Base-by-base conservation (phyloP, 92 coral and sea anemone genomes). In the Umimayanthus chanpuru region DNA sequence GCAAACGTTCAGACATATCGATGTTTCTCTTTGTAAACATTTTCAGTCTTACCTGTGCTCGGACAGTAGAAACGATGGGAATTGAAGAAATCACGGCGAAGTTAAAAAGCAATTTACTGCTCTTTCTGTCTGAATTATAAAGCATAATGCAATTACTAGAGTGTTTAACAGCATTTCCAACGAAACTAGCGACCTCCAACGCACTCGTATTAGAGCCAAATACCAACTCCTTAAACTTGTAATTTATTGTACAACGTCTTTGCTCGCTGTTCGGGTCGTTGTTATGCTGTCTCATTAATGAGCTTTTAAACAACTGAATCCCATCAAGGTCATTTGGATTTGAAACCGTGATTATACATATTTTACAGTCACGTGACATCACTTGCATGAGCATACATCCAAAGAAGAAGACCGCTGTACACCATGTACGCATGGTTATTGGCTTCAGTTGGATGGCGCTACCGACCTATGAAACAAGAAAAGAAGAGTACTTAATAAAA, bases 261-360 rank as follows among this genome's bases (percentile, higher is more conserved):
- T 65, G 75, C 0, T 68, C 70, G 61, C 4, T 29, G 25, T 68
- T 83, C 16, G 23, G 9, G 25, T 7, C 61, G 26, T 26, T 83
- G 55, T 29, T 73, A 15, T 67, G 23, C 36, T 74, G 79, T 25
- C 41, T 15, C 8, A 70, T 30, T 18, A 83, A 76, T 16, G 78
- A 25, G 3, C 36, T 47, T 41, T 70, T 83, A 68, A 83, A 83
- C 65, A 67, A 29, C 77, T 83, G 77, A 15, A 83, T 6, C 6
- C 41, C 66, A 1, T 83, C 76, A n/a, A 25, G 10, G 77, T 47
- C 32, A 30, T 49, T 73, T 28, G 53, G 53, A 55, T 70, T 44
- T n/a, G 77, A n/a, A 28, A 83, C 77, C 6, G 87, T 83, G 25
- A 70, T 44, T 67, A 83, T 43, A 41, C 87, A 67, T 11, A 83